Conservation (phyloP, 2,888 invertebrate genomes). For the Tholera decimalis region DNA sequence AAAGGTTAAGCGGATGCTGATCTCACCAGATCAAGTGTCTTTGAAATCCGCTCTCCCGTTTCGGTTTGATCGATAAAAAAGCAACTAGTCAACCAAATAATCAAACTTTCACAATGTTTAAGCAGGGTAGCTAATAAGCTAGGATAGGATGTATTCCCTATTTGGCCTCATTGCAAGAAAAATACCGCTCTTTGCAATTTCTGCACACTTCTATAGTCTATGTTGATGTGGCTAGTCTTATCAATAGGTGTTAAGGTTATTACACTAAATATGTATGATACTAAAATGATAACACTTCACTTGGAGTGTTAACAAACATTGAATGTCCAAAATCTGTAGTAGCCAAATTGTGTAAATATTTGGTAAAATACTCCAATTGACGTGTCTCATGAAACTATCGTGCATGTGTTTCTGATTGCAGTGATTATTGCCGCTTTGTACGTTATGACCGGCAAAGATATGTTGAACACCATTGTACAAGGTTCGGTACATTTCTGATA, state of each 20-base stretch:
- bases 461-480: background rate
- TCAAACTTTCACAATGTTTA: background rate
- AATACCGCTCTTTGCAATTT: background rate
- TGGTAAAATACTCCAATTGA: background rate
- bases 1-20: too few relatives aligned
- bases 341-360: background rate
- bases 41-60: background rate
- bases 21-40: background rate
- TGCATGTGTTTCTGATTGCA: background rate
- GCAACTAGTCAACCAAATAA: background rate
- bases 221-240: background rate
- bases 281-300: background rate
- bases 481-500: conserved; percentile 13
- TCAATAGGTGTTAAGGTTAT: background rate
- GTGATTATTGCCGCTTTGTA: background rate
- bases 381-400: background rate
- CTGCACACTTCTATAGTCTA: background rate
- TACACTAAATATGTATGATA: background rate
- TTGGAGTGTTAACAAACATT: conserved; percentile 9
- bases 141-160: background rate
- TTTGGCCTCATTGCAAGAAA: background rate
- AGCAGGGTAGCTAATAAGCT: background rate
- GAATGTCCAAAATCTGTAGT: background rate
- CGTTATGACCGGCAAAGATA: background rate
- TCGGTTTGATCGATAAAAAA: background rate